phyloP scores from a whole-genome alignment of 2,113 vertebrate genomes.

The Carettochelys insculpta region DNA sequence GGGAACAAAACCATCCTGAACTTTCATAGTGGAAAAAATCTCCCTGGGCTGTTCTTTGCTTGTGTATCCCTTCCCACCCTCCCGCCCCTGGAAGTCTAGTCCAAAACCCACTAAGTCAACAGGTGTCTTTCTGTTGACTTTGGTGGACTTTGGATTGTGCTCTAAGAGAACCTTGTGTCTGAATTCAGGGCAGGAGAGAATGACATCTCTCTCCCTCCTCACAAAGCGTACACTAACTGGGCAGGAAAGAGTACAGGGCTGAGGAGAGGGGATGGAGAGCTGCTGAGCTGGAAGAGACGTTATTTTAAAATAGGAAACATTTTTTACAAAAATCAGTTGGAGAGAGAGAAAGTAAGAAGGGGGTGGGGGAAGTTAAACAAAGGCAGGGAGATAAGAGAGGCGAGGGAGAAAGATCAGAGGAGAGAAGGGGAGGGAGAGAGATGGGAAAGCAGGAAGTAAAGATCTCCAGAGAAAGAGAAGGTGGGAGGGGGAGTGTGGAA shows the following conservation, averaged over 20 bases:
- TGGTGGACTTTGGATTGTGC: neutral
- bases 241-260: neutral
- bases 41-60: fast-evolving
- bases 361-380: neutral
- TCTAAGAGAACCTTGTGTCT: neutral
- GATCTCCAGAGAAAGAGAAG: neutral
- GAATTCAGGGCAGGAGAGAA: neutral
- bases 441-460: neutral
- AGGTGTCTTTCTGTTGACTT: neutral
- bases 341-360: no score
- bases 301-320: neutral
- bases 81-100: fast-evolving
- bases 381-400: no score
- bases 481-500: no score
- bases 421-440: neutral
- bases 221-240: neutral
- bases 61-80: no score
- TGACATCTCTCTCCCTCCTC: neutral
- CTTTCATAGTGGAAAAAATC: neutral
- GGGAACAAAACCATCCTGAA: neutral
- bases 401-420: neutral
- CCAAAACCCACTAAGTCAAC: neutral
- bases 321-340: neutral
- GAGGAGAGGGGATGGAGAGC: neutral
- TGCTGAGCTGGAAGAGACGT: neutral